phyloP scores from a whole-genome alignment of 2,797 vertebrate genomes.

The Gobionotothen gibberifrons region DNA sequence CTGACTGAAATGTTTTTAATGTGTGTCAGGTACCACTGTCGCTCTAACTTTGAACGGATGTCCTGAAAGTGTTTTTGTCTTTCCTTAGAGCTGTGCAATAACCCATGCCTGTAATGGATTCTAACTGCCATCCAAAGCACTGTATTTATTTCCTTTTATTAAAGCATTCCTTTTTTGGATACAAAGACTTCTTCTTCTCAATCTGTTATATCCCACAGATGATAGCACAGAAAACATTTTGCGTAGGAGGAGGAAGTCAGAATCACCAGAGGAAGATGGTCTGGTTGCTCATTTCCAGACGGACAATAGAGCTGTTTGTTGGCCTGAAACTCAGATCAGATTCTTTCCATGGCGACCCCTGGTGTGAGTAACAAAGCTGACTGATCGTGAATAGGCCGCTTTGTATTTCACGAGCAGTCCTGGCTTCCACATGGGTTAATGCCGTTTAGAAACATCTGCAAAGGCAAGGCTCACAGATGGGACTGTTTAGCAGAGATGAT shows the following conservation, averaged over 20 bases:
- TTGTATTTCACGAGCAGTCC: slow-evolving; percentile 61
- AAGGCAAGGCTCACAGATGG: slow-evolving; percentile 60
- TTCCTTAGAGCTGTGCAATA: slow-evolving; percentile 81
- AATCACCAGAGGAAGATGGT: slow-evolving; percentile 36
- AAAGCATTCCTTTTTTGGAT: slow-evolving; percentile 78
- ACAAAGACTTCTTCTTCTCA: slow-evolving; percentile 25
- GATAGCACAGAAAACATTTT: neutral
- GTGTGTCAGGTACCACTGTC: slow-evolving; percentile 49
- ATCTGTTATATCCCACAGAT: slow-evolving; percentile 24
- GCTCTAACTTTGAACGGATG: slow-evolving; percentile 62
- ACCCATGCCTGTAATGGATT: slow-evolving; percentile 83
- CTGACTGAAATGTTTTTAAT: slow-evolving; percentile 42
- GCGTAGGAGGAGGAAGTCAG: slow-evolving; percentile 28
- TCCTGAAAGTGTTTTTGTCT: slow-evolving; percentile 55
- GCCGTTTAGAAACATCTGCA: slow-evolving; percentile 68
- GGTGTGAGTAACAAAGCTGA: slow-evolving; percentile 60
- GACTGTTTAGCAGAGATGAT: slow-evolving; percentile 40
- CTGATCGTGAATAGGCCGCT: slow-evolving; percentile 65
- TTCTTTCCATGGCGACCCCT: slow-evolving; percentile 64
- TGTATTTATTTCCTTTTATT: slow-evolving; percentile 86
- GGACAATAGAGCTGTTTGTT: slow-evolving; percentile 71
- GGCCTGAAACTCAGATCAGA: slow-evolving; percentile 50
- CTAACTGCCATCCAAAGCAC: slow-evolving; percentile 83
- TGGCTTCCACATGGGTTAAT: slow-evolving; percentile 56
- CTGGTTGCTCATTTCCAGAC: slow-evolving; percentile 50